Base-by-base conservation (phyloP, 2,888 invertebrate species). In the Hoplodrina blanda region DNA sequence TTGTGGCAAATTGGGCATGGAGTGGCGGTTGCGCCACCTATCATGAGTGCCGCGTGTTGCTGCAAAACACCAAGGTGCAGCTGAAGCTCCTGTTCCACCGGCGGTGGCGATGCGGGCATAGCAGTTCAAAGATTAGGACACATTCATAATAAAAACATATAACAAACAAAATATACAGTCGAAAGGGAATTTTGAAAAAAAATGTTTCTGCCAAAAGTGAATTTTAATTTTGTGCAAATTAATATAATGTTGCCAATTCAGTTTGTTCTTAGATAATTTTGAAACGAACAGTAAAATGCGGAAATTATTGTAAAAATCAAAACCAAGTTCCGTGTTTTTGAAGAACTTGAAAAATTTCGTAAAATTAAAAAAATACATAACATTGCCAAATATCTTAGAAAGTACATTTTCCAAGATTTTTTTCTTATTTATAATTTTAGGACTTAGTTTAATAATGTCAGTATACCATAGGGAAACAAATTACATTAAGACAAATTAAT, bases 1-100 rank as follows among this genome's bases (percentile, higher is more conserved):
- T 99, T 99, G 96, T 99, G 98, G 96, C 99, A 99, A 88, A 99
- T 97, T 63, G 99, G 98, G 95, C 99, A 99, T 84, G 98, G 98
- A 76, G 98, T 98, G 85, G 98, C 98, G 90, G 98, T 98, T 82
- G 98, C 98, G 88, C 98, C 98, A 89, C 98, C 98, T 91, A 97
- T 97, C 96, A 98, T 98, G 91, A 99, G 97, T 90, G 98, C 98
- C 87, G 98, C 98, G 96, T 99, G 99, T 97, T 99, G 98, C 98
- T 98, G 98, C 97, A 98, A 97, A 97, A 98, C 98, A 97, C 98
- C 98, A 97, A 98, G 97, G 97, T 98, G 98, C 96, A 98, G 97
- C 97, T 98, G 98, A 97, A 98, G 98, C 97, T 98, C 98, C 98
- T 97, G 96, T 92, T 91, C 92, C 94, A 92, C 93, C 94, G 92